Percentiles rank a stretch among this genome's conserved stretches.
These are phyloP conservation scores for Diaprepes abbreviatus DNA, from an alignment of 2,888 invertebrate species.

Conservation along the genomic window DNA sequence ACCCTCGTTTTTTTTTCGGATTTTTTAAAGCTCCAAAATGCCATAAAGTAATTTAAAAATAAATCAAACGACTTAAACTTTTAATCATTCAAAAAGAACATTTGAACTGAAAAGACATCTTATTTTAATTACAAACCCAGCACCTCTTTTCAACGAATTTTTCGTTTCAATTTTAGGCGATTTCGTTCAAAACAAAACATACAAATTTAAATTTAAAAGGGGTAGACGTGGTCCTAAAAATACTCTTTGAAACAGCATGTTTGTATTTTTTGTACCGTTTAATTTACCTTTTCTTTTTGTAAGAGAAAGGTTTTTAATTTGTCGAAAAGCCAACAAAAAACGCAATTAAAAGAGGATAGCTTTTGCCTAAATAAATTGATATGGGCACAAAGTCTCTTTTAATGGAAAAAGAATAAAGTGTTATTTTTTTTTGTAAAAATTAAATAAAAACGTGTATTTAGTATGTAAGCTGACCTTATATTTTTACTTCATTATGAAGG, in stretches of 20 bases:
- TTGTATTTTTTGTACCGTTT: conserved; percentile 44
- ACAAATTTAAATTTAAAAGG: conserved; percentile 41
- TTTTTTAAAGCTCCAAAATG: no score
- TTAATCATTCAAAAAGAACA: not conserved
- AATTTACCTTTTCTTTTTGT: conserved; percentile 43
- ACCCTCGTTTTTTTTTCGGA: no score
- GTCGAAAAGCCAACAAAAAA: conserved; percentile 38
- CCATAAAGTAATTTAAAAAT: no score
- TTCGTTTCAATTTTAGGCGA: conserved; percentile 1
- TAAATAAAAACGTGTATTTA: not conserved
- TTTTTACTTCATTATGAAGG: not conserved
- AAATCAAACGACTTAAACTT: no score
- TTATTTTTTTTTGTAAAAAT: not conserved
- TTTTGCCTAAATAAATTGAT: conserved; percentile 28
- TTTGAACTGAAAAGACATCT: conserved; percentile 8
- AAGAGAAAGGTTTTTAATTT: conserved; percentile 34
- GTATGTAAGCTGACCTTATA: not conserved
- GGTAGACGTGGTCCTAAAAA: conserved; percentile 36
- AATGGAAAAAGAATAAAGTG: conserved; percentile 13
- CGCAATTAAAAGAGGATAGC: conserved; percentile 36
- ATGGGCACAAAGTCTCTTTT: conserved; percentile 26
- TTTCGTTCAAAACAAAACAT: conserved; percentile 35
- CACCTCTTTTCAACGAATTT: conserved; percentile 20
- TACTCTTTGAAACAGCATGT: conserved; percentile 48
- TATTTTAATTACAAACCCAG: conserved; percentile 32